These are phyloP conservation scores for Lateolabrax maculatus DNA, from an alignment of 2,797 vertebrate genomes.

Conservation along the genomic window DNA sequence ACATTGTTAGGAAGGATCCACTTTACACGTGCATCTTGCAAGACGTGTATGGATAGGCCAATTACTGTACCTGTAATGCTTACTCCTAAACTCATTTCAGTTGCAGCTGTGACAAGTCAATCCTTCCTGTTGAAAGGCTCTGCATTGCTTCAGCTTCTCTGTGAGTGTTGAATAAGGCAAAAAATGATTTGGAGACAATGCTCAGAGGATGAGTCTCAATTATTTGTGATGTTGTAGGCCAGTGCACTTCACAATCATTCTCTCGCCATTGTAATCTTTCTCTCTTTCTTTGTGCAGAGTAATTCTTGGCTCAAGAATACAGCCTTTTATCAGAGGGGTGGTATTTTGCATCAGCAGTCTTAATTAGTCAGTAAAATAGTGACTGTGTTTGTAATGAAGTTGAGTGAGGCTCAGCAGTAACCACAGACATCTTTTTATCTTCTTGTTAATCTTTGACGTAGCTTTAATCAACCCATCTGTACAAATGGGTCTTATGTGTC, in stretches of 20 bases:
- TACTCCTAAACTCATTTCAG: slow-evolving; percentile 23
- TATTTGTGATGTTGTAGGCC: slow-evolving; percentile 35
- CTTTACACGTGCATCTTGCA: slow-evolving; percentile 29
- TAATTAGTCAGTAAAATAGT: slow-evolving; percentile 48
- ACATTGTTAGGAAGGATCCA: slow-evolving; percentile 23
- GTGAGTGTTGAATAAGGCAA: slow-evolving; percentile 15
- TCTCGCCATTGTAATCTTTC: slow-evolving; percentile 20
- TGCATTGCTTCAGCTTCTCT: slow-evolving; percentile 12
- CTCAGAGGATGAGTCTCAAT: slow-evolving; percentile 32
- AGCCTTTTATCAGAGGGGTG: slow-evolving; percentile 33
- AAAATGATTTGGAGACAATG: slow-evolving; percentile 20
- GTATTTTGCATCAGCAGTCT: slow-evolving; percentile 53
- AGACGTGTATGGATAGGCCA: slow-evolving; percentile 30
- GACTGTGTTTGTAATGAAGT: slow-evolving; percentile 31
- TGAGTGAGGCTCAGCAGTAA: slow-evolving; percentile 13
- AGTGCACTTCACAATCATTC: slow-evolving; percentile 6
- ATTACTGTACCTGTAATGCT: slow-evolving; percentile 34
- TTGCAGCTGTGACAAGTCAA: slow-evolving; percentile 11
- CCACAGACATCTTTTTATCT: slow-evolving; percentile 21
- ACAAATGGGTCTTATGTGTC: neutral
- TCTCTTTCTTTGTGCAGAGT: slow-evolving; percentile 35
- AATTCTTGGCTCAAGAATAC: slow-evolving; percentile 40
- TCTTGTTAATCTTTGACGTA: slow-evolving; percentile 23
- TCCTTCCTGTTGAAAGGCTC: slow-evolving; percentile 5
- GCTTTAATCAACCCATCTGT: slow-evolving; percentile 33